These are phyloP conservation scores for Parus major DNA, from an alignment of 2,113 vertebrate genomes.

Conservation along the genomic window DNA sequence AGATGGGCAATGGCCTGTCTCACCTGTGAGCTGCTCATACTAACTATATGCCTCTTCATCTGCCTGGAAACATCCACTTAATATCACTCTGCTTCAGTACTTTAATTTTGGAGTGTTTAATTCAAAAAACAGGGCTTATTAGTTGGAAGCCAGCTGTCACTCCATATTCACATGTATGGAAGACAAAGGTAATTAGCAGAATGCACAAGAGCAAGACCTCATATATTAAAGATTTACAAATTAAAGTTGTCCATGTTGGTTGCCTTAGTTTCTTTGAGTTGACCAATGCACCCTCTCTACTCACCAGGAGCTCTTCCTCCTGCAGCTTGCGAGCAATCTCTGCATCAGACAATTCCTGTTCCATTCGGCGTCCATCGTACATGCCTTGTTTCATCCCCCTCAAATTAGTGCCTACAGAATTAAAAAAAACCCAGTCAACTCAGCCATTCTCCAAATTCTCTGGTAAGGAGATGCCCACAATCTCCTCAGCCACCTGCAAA, in stretches of 20 bases:
- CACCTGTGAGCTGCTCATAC: neutral
- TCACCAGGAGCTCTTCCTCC: slow-evolving; percentile 91
- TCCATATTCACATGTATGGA: fast-evolving
- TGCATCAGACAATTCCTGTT: slow-evolving; percentile 86
- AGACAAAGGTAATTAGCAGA: neutral
- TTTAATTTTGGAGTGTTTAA: neutral
- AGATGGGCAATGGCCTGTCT: neutral
- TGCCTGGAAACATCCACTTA: neutral
- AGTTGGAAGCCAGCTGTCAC: neutral
- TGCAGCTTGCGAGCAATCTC: slow-evolving; percentile 92
- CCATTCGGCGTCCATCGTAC: slow-evolving; percentile 72
- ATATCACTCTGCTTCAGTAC: neutral
- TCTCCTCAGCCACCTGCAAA: neutral
- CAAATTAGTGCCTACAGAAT: slow-evolving; percentile 59
- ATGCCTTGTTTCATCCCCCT: slow-evolving; percentile 67
- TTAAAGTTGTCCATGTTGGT: neutral
- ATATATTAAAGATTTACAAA: neutral
- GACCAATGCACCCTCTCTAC: neutral
- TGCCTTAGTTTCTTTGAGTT: neutral
- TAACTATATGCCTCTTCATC: neutral
- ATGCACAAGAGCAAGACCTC: neutral
- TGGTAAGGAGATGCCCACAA: neutral
- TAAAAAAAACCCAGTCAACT: neutral
- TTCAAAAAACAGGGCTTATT: neutral
- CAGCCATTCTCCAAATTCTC: neutral